phyloP scores from a whole-genome alignment of 2,113 vertebrate genomes.

The Phyllostomus hastatus region DNA sequence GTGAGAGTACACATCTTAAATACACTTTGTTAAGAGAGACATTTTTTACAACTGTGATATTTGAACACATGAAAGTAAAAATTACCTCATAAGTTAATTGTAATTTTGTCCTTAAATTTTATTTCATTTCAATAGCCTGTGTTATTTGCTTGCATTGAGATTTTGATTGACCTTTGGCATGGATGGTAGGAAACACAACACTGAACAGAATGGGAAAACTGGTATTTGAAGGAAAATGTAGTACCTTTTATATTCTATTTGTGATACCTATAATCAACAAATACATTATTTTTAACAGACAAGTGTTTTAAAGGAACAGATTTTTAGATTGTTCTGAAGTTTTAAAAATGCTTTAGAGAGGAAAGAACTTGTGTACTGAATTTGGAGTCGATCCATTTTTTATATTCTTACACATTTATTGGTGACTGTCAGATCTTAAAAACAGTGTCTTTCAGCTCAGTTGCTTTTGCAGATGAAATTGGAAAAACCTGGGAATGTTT shows the following conservation, averaged over 20 bases:
- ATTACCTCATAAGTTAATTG: constrained; percentile 41
- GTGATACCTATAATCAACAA: neutral
- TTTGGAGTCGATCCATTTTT: constrained; percentile 21
- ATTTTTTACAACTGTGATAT: constrained; percentile 24
- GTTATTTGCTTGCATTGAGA: neutral
- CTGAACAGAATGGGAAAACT: neutral
- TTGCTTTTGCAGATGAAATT: constrained; percentile 56
- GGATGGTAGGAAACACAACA: neutral
- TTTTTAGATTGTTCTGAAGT: neutral
- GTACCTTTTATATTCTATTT: neutral
- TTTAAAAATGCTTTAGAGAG: neutral
- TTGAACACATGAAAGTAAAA: neutral
- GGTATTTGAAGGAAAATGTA: constrained; percentile 5
- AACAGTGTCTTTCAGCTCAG: neutral
- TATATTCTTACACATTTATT: neutral
- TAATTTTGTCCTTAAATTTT: constrained; percentile 24
- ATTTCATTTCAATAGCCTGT: neutral
- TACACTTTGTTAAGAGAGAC: neutral
- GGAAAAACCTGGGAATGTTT: constrained; percentile 54
- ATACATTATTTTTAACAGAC: neutral
- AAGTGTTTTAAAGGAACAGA: neutral
- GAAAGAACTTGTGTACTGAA: neutral
- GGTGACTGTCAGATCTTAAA: neutral
- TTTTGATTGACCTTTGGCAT: constrained; percentile 8
- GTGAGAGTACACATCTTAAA: neutral